phyloP scores from a whole-genome alignment of 2,113 vertebrate species.

The Catharus bicknelli region DNA sequence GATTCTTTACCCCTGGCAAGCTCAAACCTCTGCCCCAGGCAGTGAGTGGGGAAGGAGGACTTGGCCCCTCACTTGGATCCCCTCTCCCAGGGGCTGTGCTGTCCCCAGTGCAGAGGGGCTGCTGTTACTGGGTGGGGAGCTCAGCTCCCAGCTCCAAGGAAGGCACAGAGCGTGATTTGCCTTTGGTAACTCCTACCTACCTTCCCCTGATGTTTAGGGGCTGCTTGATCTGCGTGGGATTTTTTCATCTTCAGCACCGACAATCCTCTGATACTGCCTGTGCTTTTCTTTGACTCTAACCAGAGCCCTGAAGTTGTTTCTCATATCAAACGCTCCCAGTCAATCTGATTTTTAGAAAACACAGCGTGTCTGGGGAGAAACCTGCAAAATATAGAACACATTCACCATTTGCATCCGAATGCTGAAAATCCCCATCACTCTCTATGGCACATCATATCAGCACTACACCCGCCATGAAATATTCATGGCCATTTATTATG shows the following conservation, averaged over 20 bases:
- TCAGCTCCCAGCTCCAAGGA: background rate
- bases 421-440: constrained; percentile 20
- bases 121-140: background rate
- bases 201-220: background rate
- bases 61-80: background rate
- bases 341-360: constrained; percentile 42
- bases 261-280: constrained; percentile 2
- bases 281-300: background rate
- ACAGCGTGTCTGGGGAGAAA: constrained; percentile 19
- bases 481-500: constrained; percentile 56
- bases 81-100: background rate
- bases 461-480: constrained; percentile 29
- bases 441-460: constrained; percentile 13
- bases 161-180: background rate
- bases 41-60: background rate
- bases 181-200: background rate
- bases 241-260: background rate
- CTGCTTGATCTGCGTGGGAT: background rate
- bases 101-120: background rate
- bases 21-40: background rate
- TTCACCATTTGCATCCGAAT: constrained; percentile 42
- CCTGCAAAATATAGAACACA: constrained; percentile 35
- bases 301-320: constrained; percentile 40
- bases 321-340: constrained; percentile 44
- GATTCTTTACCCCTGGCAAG: background rate